These are phyloP conservation scores for Mionectes macconnelli DNA, from an alignment of 2,113 vertebrate species.

Conservation along the genomic window DNA sequence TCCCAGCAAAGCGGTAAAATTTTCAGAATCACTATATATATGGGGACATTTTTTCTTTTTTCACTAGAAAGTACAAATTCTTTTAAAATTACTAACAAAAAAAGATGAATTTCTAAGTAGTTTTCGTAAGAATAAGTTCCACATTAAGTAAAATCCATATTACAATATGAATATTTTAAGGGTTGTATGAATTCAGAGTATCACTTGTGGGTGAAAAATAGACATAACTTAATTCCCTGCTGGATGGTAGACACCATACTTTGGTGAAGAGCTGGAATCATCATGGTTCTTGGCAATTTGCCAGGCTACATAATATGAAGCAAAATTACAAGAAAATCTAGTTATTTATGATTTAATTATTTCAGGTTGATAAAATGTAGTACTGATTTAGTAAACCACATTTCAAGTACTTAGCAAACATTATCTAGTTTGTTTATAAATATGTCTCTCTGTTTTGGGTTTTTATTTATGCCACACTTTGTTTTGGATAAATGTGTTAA, in stretches of 20 bases:
- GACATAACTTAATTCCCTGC: neutral
- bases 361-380: neutral
- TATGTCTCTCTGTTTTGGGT: neutral
- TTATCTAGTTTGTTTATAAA: conserved; percentile 9
- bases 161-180: neutral
- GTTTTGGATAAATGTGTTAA: conserved; percentile 7
- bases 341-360: conserved; percentile 31
- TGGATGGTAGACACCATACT: neutral
- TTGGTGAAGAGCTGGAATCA: neutral
- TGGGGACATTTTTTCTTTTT: neutral
- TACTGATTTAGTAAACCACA: neutral
- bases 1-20: neutral
- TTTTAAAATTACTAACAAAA: neutral
- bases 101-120: neutral
- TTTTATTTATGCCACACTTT: neutral
- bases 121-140: neutral
- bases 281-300: neutral
- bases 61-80: neutral
- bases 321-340: neutral
- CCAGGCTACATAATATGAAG: neutral
- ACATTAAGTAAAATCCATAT: neutral
- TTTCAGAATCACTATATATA: neutral
- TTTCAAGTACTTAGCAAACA: neutral
- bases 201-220: conserved; percentile 3
- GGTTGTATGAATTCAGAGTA: neutral